Percentiles rank a stretch among this genome's conserved stretches.
phyloP scores from a whole-genome alignment of 2,888 invertebrate genomes.

The Lasius platythorax region DNA sequence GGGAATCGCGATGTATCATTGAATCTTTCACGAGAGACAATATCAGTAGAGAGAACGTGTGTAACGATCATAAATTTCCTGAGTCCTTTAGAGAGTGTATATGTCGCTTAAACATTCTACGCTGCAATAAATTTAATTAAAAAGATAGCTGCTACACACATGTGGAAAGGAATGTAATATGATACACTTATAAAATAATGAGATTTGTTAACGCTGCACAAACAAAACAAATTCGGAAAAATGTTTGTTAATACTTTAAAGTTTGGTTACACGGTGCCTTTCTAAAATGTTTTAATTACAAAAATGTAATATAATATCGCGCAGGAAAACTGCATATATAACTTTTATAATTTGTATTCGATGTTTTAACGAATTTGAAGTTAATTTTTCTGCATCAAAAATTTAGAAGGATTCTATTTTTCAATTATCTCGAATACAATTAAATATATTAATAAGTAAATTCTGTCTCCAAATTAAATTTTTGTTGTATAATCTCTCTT shows the following conservation, averaged over 20 bases:
- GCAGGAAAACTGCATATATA: background rate
- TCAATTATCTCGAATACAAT: background rate
- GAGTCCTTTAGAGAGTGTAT: constrained; percentile 3
- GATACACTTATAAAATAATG: constrained; percentile 21
- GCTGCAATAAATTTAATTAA: constrained; percentile 33
- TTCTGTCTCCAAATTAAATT: background rate
- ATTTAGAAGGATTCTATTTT: background rate
- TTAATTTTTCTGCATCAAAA: background rate
- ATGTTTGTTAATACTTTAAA: background rate
- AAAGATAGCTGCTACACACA: background rate
- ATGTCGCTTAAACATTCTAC: constrained; percentile 24
- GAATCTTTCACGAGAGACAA: constrained; percentile 19
- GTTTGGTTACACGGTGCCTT: background rate
- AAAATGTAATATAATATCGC: background rate
- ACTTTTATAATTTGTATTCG: background rate
- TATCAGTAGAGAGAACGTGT: constrained; percentile 10
- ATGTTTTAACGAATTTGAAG: background rate
- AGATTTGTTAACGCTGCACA: constrained; percentile 8
- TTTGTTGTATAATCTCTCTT: background rate
- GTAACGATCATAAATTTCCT: background rate
- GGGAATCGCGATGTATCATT: constrained; percentile 6
- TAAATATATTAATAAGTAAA: constrained; percentile 15
- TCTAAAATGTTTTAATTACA: background rate
- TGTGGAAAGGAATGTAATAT: background rate
- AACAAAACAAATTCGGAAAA: constrained; percentile 1